Conservation (phyloP, 1,140 invertebrate genomes). For the Caenorhabditis tropicalis region DNA sequence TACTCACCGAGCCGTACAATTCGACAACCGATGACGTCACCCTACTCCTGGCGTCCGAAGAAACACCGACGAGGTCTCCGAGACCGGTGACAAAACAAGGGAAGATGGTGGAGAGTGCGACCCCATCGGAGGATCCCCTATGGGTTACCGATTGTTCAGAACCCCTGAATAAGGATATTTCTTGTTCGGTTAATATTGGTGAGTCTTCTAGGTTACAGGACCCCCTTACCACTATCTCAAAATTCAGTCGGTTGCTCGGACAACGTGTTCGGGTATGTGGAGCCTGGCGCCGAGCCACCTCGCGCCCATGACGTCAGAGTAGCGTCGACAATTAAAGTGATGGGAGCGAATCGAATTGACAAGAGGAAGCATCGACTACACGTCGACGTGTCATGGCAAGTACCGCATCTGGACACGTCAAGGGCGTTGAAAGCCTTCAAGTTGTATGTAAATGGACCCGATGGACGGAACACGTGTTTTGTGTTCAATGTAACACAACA, state of each 20-base stretch:
- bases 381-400: constrained; percentile 71
- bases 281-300: constrained; percentile 52
- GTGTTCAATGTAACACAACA: constrained; percentile 69
- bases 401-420: constrained; percentile 68
- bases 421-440: constrained; percentile 61
- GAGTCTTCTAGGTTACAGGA: neutral
- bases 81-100: constrained; percentile 5
- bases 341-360: constrained; percentile 48
- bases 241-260: constrained; percentile 21
- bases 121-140: neutral
- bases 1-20: constrained; percentile 38
- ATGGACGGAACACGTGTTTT: constrained; percentile 63
- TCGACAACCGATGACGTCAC: neutral
- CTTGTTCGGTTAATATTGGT: constrained; percentile 2
- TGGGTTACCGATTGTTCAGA: constrained; percentile 18
- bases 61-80: constrained; percentile 5
- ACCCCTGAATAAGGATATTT: constrained; percentile 14
- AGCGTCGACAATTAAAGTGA: constrained; percentile 62
- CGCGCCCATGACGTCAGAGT: constrained; percentile 70
- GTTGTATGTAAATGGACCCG: constrained; percentile 62
- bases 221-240: no score
- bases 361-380: constrained; percentile 62
- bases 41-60: neutral
- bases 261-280: constrained; percentile 9
- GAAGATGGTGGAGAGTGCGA: neutral